Percentiles rank a stretch among this genome's conserved stretches.
These are phyloP conservation scores for Stigmatopora argus DNA, from an alignment of 2,113 vertebrate species.

Conservation along the genomic window DNA sequence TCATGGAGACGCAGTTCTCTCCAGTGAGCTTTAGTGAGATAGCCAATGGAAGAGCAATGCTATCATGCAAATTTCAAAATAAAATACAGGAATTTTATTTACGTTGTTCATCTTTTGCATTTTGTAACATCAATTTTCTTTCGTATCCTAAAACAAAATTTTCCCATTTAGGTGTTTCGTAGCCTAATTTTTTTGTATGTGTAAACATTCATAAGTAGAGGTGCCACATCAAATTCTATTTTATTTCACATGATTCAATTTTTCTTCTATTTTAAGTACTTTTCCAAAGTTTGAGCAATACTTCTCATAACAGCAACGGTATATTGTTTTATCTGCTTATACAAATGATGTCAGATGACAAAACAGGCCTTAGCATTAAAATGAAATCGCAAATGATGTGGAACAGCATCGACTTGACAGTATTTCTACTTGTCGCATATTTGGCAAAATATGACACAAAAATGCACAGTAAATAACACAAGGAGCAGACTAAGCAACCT, in stretches of 20 bases:
- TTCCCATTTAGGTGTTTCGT: too few relatives aligned
- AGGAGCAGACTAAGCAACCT: slow-evolving; percentile 28
- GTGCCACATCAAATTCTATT: background rate
- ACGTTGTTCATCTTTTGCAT: too few relatives aligned
- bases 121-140: too few relatives aligned
- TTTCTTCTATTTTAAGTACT: background rate
- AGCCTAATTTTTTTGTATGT: too few relatives aligned
- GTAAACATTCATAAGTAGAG: too few relatives aligned
- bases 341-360: slow-evolving; percentile 21
- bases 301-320: background rate
- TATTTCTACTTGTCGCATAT: slow-evolving; percentile 36
- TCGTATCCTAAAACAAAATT: too few relatives aligned
- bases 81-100: too few relatives aligned
- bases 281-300: background rate
- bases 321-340: background rate
- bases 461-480: slow-evolving; percentile 30
- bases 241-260: background rate
- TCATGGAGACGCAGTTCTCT: too few relatives aligned
- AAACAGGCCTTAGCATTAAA: slow-evolving; percentile 26
- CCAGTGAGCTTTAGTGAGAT: too few relatives aligned
- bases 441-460: slow-evolving; percentile 37
- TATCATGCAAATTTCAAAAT: too few relatives aligned
- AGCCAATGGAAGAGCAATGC: too few relatives aligned
- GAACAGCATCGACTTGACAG: slow-evolving; percentile 17
- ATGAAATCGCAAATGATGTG: slow-evolving; percentile 37